Evolutionary conservation across 1,140 invertebrate species (phyloP).

Genomic region (Anagrus nilaparvatae): DNA sequence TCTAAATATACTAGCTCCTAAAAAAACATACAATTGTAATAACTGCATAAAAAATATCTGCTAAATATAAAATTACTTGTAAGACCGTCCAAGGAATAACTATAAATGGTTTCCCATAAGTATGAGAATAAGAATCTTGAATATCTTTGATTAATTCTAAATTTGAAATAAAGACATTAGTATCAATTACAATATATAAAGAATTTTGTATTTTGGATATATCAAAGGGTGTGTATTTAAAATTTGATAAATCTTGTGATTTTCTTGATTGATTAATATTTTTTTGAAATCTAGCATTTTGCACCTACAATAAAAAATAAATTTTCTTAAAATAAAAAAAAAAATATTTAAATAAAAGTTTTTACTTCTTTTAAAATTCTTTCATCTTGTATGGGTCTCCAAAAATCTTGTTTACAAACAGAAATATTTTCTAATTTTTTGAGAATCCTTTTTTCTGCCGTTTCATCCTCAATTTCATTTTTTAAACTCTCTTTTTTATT

Average conservation of each 20-base stretch:
- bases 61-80: conserved; percentile 26
- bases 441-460: too few species aligned
- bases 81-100: conserved; percentile 38
- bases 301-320: conserved; percentile 25
- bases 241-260: conserved; percentile 5
- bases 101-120: conserved; percentile 29
- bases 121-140: conserved; percentile 24
- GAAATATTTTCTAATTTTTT: too few species aligned
- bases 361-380: conserved; percentile 29
- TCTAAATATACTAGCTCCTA: conserved; percentile 39
- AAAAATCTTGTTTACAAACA: conserved; percentile 40
- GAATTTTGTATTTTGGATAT: conserved; percentile 8
- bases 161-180: conserved; percentile 39
- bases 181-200: conserved; percentile 37
- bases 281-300: conserved; percentile 28
- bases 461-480: too few species aligned
- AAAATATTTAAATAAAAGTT: conserved; percentile 4
- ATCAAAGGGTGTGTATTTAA: conserved; percentile 1
- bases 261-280: conserved; percentile 2
- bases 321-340: conserved; percentile 8
- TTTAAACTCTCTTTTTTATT: too few species aligned
- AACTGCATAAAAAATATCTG: conserved; percentile 2
- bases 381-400: conserved; percentile 36
- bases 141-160: conserved; percentile 25
- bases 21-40: conserved; percentile 6